phyloP scores from a whole-genome alignment of 2,797 vertebrate genomes.

The Lacerta agilis region DNA sequence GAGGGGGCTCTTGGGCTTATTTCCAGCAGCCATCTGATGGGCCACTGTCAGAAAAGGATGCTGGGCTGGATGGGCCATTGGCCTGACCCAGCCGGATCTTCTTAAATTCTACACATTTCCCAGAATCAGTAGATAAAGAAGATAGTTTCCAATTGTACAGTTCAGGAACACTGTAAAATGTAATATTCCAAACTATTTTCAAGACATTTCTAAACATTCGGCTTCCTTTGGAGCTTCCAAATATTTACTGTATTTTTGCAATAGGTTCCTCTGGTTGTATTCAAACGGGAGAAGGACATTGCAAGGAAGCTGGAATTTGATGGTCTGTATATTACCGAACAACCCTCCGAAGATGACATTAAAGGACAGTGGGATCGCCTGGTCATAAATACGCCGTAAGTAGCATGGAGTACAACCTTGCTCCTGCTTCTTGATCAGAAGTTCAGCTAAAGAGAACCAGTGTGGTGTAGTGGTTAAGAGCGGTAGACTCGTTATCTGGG shows the following conservation, averaged over 20 bases:
- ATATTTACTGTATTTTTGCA: conserved; percentile 24
- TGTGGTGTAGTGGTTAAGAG: too few species aligned
- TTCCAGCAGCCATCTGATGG: too few species aligned
- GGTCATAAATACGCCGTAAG: conserved; percentile 98
- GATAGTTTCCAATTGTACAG: not conserved
- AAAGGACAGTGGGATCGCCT: conserved; percentile 99
- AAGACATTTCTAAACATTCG: conserved; percentile 10
- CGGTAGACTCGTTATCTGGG: too few species aligned
- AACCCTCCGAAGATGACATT: conserved; percentile 97
- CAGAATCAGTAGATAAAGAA: not conserved
- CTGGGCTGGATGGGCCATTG: too few species aligned
- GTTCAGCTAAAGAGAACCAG: not conserved
- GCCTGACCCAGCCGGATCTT: not conserved
- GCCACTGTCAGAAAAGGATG: too few species aligned
- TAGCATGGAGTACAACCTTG: conserved; percentile 38
- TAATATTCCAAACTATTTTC: not conserved
- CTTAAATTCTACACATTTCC: not conserved
- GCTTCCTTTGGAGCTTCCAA: not conserved
- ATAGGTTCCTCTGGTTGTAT: conserved; percentile 96
- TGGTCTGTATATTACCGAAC: conserved; percentile 97
- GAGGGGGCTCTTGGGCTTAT: too few species aligned
- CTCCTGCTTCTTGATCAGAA: too few species aligned
- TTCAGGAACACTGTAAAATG: not conserved
- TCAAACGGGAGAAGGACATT: conserved; percentile 98
- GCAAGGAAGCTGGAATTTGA: conserved; percentile 98